Evolutionary conservation across 2,888 invertebrate genomes (phyloP).

Genomic region (Cerastis rubricosa): DNA sequence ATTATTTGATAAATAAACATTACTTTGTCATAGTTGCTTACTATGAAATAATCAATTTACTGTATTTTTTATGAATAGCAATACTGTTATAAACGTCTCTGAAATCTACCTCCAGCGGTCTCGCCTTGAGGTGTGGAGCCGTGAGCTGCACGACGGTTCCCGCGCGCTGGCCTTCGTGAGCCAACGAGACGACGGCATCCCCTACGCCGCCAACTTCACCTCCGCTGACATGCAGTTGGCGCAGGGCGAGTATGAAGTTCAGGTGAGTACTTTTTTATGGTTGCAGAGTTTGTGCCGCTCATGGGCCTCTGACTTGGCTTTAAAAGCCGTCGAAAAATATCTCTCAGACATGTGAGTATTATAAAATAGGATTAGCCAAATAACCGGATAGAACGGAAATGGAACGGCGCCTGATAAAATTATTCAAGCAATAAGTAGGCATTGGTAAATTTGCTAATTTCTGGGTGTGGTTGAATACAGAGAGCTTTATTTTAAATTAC

Average conservation of each 20-base stretch:
- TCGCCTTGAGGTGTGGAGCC: conserved; percentile 90
- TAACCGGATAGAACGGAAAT: too few species aligned
- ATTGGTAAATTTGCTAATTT: neutral
- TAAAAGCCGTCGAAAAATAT: too few species aligned
- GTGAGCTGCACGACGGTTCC: conserved; percentile 87
- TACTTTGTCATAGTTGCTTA: neutral
- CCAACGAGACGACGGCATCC: conserved; percentile 78
- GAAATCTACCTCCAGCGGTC: conserved; percentile 63
- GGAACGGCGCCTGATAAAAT: neutral
- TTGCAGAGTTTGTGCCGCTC: too few species aligned
- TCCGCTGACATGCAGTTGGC: conserved; percentile 75
- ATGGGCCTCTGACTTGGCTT: too few species aligned
- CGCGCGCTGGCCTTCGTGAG: conserved; percentile 91
- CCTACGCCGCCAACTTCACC: conserved; percentile 74
- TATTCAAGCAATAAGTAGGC: conserved; percentile 3
- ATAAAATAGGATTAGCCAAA: too few species aligned
- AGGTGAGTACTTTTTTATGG: conserved; percentile 67
- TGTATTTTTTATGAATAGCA: neutral
- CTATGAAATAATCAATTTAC: neutral
- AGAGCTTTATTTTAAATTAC: neutral
- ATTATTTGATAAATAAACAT: too few species aligned
- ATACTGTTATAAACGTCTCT: neutral
- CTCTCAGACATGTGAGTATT: conserved; percentile 68
- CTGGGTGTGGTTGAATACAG: neutral
- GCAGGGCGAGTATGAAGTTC: conserved; percentile 73